phyloP scores from a whole-genome alignment of 2,888 invertebrate genomes.

The Callinectes sapidus region DNA sequence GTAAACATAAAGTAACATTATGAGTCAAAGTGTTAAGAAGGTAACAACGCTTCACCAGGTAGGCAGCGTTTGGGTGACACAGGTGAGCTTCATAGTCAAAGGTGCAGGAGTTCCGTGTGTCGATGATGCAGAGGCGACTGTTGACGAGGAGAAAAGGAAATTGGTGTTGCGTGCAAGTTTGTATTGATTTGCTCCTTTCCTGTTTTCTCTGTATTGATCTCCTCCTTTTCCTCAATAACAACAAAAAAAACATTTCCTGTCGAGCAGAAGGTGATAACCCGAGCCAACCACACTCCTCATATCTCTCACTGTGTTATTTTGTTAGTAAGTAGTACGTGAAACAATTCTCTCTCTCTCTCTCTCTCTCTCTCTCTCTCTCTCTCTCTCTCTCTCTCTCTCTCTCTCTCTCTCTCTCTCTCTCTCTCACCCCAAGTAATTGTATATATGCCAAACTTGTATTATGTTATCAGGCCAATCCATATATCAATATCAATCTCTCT shows the following conservation, averaged over 20 bases:
- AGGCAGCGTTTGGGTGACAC: not conserved
- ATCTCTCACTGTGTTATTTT: not conserved
- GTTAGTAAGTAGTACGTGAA: not conserved
- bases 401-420: not conserved
- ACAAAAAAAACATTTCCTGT: not conserved
- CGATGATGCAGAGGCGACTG: not conserved
- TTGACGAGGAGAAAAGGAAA: not conserved
- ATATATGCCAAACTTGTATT: too few relatives aligned
- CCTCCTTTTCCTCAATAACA: not conserved
- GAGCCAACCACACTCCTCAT: not conserved
- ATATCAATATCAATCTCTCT: too few relatives aligned
- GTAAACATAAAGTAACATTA: too few relatives aligned
- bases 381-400: not conserved
- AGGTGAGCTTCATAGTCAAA: not conserved
- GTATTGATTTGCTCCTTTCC: not conserved
- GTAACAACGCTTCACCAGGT: too few relatives aligned
- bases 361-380: slow-evolving; percentile 1
- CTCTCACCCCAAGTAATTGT: too few relatives aligned
- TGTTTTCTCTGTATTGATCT: not conserved
- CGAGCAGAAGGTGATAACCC: not conserved
- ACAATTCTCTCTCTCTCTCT: not conserved
- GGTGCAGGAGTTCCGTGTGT: not conserved
- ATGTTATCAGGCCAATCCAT: too few relatives aligned
- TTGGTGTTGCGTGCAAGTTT: not conserved
- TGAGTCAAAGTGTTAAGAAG: too few relatives aligned